phyloP scores from a whole-genome alignment of 1,140 invertebrate species.

The Drosophila ficusphila region DNA sequence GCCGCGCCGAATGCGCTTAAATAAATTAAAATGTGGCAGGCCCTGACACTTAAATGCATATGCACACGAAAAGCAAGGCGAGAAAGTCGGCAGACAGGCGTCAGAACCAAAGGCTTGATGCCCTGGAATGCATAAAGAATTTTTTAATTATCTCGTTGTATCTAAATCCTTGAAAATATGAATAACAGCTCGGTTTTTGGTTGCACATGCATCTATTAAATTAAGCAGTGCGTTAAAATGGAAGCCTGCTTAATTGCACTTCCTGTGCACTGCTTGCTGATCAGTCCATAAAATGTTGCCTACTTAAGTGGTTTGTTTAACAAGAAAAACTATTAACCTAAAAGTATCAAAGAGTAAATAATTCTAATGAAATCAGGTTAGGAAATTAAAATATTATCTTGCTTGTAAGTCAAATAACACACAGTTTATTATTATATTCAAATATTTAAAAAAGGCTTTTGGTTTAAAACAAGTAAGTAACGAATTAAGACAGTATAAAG shows the following conservation, averaged over 20 bases:
- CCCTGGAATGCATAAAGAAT: background rate
- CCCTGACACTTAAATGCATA: conserved; percentile 66
- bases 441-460: no score
- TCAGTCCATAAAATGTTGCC: background rate
- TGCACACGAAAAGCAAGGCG: conserved; percentile 15
- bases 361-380: no score
- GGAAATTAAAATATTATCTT: no score
- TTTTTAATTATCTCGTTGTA: no score
- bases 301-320: background rate
- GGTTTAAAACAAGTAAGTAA: background rate
- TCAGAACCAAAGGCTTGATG: background rate
- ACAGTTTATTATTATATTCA: no score
- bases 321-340: no score
- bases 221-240: background rate
- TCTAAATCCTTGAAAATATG: no score
- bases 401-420: no score
- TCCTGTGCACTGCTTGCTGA: background rate
- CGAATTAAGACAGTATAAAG: no score
- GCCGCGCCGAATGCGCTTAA: conserved; percentile 61
- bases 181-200: no score
- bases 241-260: background rate
- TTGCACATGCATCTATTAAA: no score
- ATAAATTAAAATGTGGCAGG: conserved; percentile 77
- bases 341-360: no score
- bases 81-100: background rate